Evolutionary conservation across 1,140 invertebrate species (phyloP), one percentile per base, ranked within the genome.

Genomic region (Heliothis virescens): DNA sequence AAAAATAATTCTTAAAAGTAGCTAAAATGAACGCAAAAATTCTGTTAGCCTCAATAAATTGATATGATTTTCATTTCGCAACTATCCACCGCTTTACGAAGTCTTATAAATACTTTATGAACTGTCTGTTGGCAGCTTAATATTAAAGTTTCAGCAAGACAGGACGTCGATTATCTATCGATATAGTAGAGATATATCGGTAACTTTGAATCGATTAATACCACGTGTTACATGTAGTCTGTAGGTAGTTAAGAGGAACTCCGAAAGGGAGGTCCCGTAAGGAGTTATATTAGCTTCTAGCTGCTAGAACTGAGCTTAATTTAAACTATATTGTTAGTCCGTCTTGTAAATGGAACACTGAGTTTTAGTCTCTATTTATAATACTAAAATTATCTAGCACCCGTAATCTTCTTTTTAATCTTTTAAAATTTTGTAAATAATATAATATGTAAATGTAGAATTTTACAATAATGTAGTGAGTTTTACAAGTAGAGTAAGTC

Each of bases 191-290:
- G 11, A 48, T 16, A 52, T 52, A 69, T 69, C 21, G 67, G 67
- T 26, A 53, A 52, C 67, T 71, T 11, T 53, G 67, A 71, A 71
- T 71, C 67, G 21, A 71, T 71, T 71, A 69, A 69, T 69, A 69
- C 11, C 65, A 69, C 65, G 29, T 69, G 65, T 69, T 69, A 69
- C 65, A 29, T 21, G 48, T 52, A 52, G 65, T 52, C 65, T 52
- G 48, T 41, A 41, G 60, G 60, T 50, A 67, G 63, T 50, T 69
- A 52, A 48, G 13, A 69, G 47, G 65, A 69, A 69, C 65, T 69
- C 3, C 13, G 48, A 69, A 69, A 69, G 65, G 65, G 65, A 52
- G 65, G 65, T 69, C 1, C 65, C 47, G 21, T 16, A 18, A 53
- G 29, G 18, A 69, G 48, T 26, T 69, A 69, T 69, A 69, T 69